Evolutionary conservation across 2,113 vertebrate genomes (phyloP), one percentile per base, ranked within the genome.

Genomic region (Callithrix jacchus): DNA sequence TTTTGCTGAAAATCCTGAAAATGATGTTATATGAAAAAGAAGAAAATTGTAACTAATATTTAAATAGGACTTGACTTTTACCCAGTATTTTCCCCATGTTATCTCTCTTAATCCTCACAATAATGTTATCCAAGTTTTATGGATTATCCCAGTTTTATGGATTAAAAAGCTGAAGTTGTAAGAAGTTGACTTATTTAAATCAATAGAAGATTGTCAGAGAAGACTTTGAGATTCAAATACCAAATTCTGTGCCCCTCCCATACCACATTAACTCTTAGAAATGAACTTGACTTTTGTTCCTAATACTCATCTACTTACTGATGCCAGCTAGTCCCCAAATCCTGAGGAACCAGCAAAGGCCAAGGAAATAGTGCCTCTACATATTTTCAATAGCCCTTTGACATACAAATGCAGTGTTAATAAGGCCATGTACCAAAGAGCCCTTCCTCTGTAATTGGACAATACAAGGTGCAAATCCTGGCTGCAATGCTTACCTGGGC

Each of bases 1-100:
- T 54, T 95, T 94, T 83, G 58, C 54, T 32, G 77, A 80, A 89
- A 94, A 81, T 27, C 45, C 73, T 84, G 17, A 82, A 96, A 87
- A 94, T 70, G 5, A 45, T 87, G 12, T 45, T 80, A 27, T 30
- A 45, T 45, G 40, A 90, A 85, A 58, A 77, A 92, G 30, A 81
- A 91, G 93, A 89, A 92, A 58, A 73, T 42, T 64, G 0, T 86
- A 85, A 52, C 77, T 74, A 71, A 77, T 89, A 66, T 91, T 94
- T 94, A 92, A 73, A 77, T 45, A 81, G 17, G 16, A 88, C 25
- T 91, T 77, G 45, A 23, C 21, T 45, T 58, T 91, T 83, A 52
- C 47, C 35, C 27, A 47, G 5, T 61, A 18, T 91, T 93, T 92
- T 21, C 40, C 56, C 32, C 20, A 40, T 58, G 25, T 87, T 95